Conservation (phyloP, 2,797 vertebrate genomes). For the Gymnoscopelus microlampas region DNA sequence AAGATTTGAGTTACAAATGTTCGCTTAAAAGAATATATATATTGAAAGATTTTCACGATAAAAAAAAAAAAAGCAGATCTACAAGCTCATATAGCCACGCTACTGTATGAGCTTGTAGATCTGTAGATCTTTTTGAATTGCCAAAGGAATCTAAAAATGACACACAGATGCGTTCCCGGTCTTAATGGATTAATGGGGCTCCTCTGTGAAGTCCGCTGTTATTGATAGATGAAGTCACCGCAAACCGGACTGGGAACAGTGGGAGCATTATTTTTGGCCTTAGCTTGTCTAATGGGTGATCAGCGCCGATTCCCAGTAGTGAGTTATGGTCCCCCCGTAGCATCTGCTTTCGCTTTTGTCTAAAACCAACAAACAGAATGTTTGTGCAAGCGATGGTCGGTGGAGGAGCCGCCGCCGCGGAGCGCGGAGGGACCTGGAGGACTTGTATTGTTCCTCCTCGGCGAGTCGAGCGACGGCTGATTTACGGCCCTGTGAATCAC, state of each 20-base stretch:
- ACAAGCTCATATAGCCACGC: no score
- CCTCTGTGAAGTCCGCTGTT: conserved; percentile 21
- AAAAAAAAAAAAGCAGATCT: no score
- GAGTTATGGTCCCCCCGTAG: conserved; percentile 59
- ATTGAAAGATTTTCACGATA: no score
- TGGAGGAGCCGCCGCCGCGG: conserved; percentile 38
- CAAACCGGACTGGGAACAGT: conserved; percentile 38
- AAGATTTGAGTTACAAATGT: no score
- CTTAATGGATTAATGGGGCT: no score
- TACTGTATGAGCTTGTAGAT: no score
- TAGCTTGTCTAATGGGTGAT: conserved; percentile 53
- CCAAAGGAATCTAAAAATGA: no score
- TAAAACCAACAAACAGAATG: conserved; percentile 76
- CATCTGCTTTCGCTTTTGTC: conserved; percentile 79
- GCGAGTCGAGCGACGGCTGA: conserved; percentile 35
- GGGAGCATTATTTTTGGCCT: conserved; percentile 58
- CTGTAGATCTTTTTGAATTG: no score
- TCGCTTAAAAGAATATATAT: no score
- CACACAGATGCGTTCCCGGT: no score
- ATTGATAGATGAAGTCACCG: conserved; percentile 49
- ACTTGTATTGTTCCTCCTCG: conserved; percentile 63
- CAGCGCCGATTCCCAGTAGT: conserved; percentile 54
- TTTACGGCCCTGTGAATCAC: conserved; percentile 55
- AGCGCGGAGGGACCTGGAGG: conserved; percentile 63
- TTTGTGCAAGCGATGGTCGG: conserved; percentile 73